phyloP scores from a whole-genome alignment of 30 jellyfish, hydroid and myxozoan species.

The Aurelia sp. region DNA sequence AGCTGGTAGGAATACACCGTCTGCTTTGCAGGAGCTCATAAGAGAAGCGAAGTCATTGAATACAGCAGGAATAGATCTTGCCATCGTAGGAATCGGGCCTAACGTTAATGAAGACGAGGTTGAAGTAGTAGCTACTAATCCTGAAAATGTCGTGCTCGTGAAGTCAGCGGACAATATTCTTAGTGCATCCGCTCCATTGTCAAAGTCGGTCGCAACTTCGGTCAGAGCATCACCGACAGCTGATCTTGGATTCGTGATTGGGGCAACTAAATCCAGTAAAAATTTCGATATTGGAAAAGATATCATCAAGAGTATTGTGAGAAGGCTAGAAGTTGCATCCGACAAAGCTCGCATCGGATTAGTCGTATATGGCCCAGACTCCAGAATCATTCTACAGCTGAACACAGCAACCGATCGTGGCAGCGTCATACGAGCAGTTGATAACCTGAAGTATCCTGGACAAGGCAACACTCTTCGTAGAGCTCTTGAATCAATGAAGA shows the following conservation, averaged over 20 bases:
- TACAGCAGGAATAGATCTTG: not conserved
- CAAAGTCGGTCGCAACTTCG: not conserved
- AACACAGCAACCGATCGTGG: constrained; percentile 1
- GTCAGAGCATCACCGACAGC: not conserved
- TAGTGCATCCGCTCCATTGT: not conserved
- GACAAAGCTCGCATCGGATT: constrained; percentile 11
- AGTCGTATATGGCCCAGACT: constrained; percentile 26
- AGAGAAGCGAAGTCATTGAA: not conserved
- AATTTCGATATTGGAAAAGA: constrained; percentile 5
- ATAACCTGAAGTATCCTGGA: constrained; percentile 8
- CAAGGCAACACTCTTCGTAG: constrained; percentile 21
- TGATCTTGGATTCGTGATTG: constrained; percentile 5
- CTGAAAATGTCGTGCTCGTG: not conserved
- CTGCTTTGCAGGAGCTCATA: not conserved
- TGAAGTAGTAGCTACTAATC: not conserved
- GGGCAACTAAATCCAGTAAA: not conserved
- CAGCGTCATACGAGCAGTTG: not conserved
- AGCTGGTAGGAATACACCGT: not conserved
- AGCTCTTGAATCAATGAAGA: constrained; percentile 39
- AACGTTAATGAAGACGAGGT: not conserved
- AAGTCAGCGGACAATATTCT: not conserved
- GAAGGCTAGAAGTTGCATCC: constrained; percentile 14
- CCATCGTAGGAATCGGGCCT: constrained; percentile 4
- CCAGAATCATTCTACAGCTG: not conserved
- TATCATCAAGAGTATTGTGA: not conserved